A percentile compares a stretch with the other conserved stretches of the same genome.
Evolutionary conservation across 2,113 vertebrate genomes (phyloP).

Genomic region (Lynx canadensis): DNA sequence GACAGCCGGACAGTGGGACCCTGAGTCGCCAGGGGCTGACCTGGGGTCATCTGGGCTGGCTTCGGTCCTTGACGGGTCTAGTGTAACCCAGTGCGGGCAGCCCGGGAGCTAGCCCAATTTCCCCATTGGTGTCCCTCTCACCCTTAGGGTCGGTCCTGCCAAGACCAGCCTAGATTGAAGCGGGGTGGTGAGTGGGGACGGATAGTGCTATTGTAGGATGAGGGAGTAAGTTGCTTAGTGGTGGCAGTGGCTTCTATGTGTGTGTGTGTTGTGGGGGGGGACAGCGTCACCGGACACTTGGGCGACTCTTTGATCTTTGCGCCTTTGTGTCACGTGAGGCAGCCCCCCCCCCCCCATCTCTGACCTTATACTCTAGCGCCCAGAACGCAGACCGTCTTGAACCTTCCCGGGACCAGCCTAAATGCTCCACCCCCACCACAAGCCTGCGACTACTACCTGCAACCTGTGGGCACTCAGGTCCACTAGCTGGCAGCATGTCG

Average conservation of each 20-base stretch:
- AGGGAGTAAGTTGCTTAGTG: constrained; percentile 39
- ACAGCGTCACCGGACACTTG: neutral
- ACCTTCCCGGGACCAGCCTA: neutral
- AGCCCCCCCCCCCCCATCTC: neutral
- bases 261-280: neutral
- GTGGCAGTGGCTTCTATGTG: neutral
- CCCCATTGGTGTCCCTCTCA: neutral
- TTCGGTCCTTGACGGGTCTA: neutral
- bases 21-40: neutral
- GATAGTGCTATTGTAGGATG: neutral
- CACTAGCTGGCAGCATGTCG: neutral
- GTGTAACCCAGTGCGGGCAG: neutral
- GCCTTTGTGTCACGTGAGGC: neutral
- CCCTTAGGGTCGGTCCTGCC: neutral
- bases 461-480: neutral
- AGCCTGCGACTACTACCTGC: neutral
- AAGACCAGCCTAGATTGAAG: neutral
- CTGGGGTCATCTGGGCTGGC: neutral
- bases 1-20: neutral
- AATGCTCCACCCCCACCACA: neutral
- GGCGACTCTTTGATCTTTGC: constrained; percentile 1
- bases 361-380: neutral
- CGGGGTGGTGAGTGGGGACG: neutral
- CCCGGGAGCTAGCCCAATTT: neutral
- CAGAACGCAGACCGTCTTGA: neutral